Conservation (phyloP, 2,113 vertebrate genomes). For the Pseudonaja textilis region DNA sequence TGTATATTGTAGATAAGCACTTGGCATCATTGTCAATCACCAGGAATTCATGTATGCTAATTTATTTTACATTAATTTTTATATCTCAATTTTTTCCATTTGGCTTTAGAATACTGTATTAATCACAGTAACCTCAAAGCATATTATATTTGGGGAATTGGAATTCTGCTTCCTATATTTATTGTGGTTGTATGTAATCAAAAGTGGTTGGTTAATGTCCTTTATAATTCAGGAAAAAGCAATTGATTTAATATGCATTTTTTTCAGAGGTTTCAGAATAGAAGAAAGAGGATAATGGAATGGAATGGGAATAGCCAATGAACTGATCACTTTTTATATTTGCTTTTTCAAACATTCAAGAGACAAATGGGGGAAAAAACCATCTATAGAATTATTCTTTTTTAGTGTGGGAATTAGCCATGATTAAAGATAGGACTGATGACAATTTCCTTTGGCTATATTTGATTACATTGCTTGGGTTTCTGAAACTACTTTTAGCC, state of each 20-base stretch:
- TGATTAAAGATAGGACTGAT: background rate
- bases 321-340: background rate
- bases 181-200: background rate
- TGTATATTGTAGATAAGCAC: conserved; percentile 37
- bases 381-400: background rate
- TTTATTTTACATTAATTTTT: conserved; percentile 39
- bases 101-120: conserved; percentile 12
- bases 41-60: conserved; percentile 29
- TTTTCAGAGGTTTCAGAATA: background rate
- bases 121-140: background rate
- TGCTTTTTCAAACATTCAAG: background rate
- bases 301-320: background rate
- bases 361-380: background rate
- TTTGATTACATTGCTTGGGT: background rate
- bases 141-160: conserved; percentile 4
- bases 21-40: conserved; percentile 34
- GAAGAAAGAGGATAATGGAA: background rate
- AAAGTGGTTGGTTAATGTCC: background rate
- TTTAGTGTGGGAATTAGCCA: background rate
- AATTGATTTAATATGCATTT: conserved; percentile 22
- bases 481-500: background rate
- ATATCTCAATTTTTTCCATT: conserved; percentile 26
- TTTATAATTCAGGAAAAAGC: background rate
- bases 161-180: conserved; percentile 36
- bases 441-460: background rate